These are phyloP conservation scores for Carposina sasakii DNA, from an alignment of 1,140 invertebrate genomes.

Conservation along the genomic window DNA sequence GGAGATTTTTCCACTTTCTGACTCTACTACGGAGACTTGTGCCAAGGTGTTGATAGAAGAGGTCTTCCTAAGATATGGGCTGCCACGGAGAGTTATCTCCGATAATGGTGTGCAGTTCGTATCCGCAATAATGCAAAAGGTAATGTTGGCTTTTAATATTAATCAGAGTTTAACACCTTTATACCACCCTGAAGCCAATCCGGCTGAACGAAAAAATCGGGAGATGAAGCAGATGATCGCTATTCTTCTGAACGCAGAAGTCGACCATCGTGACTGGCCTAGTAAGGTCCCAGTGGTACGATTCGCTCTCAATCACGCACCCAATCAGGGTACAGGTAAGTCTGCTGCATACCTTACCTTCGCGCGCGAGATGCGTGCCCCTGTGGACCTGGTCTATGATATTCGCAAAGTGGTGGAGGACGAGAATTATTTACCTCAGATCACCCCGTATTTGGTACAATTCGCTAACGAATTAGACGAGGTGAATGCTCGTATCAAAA, in stretches of 20 bases:
- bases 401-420: no score
- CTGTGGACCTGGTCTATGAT: no score
- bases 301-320: background rate
- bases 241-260: background rate
- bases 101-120: constrained; percentile 17
- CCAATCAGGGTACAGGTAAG: no score
- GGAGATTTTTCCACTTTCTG: constrained; percentile 20
- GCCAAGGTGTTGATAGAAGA: constrained; percentile 7
- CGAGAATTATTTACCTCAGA: no score
- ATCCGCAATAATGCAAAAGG: constrained; percentile 18
- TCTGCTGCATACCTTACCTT: no score
- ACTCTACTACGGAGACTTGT: constrained; percentile 20
- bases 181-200: constrained; percentile 41
- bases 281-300: background rate
- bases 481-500: no score
- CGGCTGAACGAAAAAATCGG: constrained; percentile 39
- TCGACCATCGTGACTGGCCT: background rate
- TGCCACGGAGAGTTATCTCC: constrained; percentile 7
- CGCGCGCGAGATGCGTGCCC: no score
- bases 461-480: no score
- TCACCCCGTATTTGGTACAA: no score
- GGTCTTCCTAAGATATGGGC: constrained; percentile 13
- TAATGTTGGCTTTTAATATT: constrained; percentile 26
- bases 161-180: constrained; percentile 32
- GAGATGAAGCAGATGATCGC: constrained; percentile 27